Evolutionary conservation across 2,797 vertebrate genomes (phyloP).

Genomic region (Chaenodraco wilsoni): DNA sequence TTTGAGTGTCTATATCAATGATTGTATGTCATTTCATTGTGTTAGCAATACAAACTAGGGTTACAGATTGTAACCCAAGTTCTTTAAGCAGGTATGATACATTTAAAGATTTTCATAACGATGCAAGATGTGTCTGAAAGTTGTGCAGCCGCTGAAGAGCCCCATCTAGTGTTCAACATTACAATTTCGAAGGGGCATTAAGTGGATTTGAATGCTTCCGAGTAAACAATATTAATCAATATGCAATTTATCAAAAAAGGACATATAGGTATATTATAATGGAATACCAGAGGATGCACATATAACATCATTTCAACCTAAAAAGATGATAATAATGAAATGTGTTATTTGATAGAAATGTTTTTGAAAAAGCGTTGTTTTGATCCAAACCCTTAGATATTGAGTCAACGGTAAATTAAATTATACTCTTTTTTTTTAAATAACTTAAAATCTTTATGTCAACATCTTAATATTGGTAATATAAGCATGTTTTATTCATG

Average conservation of each 20-base stretch:
- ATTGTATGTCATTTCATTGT: no score
- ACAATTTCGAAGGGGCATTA: neutral
- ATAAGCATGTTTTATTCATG: constrained; percentile 31
- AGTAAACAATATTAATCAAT: neutral
- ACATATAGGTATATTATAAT: neutral
- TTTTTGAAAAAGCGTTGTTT: constrained; percentile 14
- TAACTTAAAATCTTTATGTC: constrained; percentile 15
- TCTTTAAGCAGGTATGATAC: neutral
- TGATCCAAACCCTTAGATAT: constrained; percentile 6
- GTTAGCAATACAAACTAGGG: no score
- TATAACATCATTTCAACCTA: neutral
- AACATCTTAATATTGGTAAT: constrained; percentile 1
- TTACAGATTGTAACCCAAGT: no score
- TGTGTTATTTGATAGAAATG: neutral
- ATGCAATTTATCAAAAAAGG: neutral
- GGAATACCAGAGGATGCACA: neutral
- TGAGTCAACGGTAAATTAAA: neutral
- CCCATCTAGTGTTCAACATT: constrained; percentile 39
- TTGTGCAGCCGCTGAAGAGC: neutral
- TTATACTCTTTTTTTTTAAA: neutral
- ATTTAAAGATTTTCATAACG: neutral
- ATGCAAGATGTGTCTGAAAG: neutral
- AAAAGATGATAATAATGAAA: neutral
- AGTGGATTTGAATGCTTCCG: neutral
- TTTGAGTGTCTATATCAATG: no score